These are phyloP conservation scores for Ianthella basta DNA, from an alignment of 37 sponge, comb jelly and placozoan species.

Conservation along the genomic window DNA sequence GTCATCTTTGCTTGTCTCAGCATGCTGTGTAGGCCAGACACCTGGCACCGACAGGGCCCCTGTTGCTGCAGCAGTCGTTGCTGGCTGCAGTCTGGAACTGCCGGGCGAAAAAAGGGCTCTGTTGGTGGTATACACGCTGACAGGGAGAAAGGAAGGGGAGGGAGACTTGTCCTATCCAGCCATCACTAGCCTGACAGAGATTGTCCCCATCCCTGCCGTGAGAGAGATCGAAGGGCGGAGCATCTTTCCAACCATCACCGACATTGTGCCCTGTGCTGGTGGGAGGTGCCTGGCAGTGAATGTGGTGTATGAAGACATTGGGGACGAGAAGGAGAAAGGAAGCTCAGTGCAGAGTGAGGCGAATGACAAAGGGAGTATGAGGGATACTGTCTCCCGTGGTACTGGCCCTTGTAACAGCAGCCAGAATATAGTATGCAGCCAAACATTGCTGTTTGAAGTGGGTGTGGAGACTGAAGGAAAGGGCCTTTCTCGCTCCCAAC, in stretches of 20 bases:
- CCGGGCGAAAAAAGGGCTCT: neutral
- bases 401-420: neutral
- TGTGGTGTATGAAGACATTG: neutral
- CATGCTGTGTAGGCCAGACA: too few species aligned
- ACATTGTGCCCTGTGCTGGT: neutral
- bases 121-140: neutral
- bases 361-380: neutral
- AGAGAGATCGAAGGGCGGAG: neutral
- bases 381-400: neutral
- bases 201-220: neutral
- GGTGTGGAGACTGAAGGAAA: neutral
- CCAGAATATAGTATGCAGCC: neutral
- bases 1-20: too few species aligned
- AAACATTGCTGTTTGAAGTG: neutral
- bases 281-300: conserved; percentile 25
- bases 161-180: neutral
- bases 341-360: neutral
- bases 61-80: neutral
- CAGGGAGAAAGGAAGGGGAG: neutral
- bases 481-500: too few species aligned
- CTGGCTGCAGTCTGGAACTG: neutral
- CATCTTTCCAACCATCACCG: neutral
- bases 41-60: too few species aligned
- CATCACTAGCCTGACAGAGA: neutral
- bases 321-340: neutral